Evolutionary conservation across 2,797 vertebrate genomes (phyloP), one percentile per base, ranked within the genome.

Genomic region (Meriones psammophilus): DNA sequence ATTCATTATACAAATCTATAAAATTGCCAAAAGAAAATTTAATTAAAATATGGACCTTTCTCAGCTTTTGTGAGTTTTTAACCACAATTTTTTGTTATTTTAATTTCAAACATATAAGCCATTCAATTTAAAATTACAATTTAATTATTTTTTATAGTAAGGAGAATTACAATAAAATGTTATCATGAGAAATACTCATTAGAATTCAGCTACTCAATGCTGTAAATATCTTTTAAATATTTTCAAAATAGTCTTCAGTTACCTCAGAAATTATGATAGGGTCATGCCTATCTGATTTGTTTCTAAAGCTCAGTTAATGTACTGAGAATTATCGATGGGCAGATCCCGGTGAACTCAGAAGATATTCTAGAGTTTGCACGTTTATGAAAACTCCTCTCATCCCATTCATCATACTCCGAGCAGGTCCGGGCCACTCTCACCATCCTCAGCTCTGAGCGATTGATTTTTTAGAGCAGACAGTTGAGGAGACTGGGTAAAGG

Each of bases 391-490:
- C 64, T 89, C 86, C 15, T 81, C 88, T 64, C 8, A 5, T 33
- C 5, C 83, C 94, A 96, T 81, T 90, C 89, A 46, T 94, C 83
- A 94, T 92, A 60, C 88, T 87, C 90, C 90, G 62, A 89, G 94
- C 17, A 96, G 28, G 88, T 96, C 91, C 85, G 97, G 92, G 97
- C 95, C 56, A 95, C 62, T 77, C 80, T 68, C 39, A 77, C 85
- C 60, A 77, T 83, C 93, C 92, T 91, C 91, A 97, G 95, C 95
- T 96, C 95, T 96, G 60, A 97, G 56, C 93, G 95, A 97, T 84
- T 79, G 92, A 88, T 97, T 98, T 97, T 96, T 94, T 97, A 95
- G 97, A 92, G n/a, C 46, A 97, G 90, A 86, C 30, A 92, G 94
- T 79, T 88, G 92, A 91, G 76, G 77, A 93, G 66, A 97, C 77